A percentile compares a stretch with the other conserved stretches of the same genome.
These are phyloP conservation scores for Athalia circularis DNA, from an alignment of 2,888 invertebrate species.

Conservation along the genomic window DNA sequence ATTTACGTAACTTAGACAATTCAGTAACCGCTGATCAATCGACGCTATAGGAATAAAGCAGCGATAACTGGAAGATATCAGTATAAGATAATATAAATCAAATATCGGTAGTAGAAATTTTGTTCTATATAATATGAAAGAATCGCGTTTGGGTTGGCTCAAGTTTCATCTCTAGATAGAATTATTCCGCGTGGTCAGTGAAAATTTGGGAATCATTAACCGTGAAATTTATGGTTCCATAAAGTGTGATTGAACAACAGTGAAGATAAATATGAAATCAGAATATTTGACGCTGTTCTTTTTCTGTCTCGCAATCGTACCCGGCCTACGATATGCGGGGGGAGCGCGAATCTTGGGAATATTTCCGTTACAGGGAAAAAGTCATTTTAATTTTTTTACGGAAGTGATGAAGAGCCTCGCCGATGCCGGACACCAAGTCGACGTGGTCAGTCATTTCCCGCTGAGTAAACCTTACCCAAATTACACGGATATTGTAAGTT, in stretches of 20 bases:
- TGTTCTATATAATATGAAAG: no score
- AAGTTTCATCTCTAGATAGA: background rate
- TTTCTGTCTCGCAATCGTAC: background rate
- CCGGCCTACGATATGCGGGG: background rate
- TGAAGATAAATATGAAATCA: slow-evolving; percentile 10
- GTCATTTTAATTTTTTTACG: slow-evolving; percentile 47
- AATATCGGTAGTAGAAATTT: no score
- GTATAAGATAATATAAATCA: no score
- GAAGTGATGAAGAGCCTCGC: slow-evolving; percentile 60
- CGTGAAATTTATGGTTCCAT: background rate
- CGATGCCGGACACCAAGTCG: slow-evolving; percentile 67
- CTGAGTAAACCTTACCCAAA: slow-evolving; percentile 59
- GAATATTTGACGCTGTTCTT: background rate
- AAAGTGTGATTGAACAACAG: background rate
- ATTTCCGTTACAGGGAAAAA: slow-evolving; percentile 48
- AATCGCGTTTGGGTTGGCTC: no score
- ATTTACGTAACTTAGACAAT: no score
- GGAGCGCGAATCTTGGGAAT: slow-evolving; percentile 47
- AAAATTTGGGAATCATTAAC: no score
- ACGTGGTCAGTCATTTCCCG: slow-evolving; percentile 68
- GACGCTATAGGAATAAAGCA: no score
- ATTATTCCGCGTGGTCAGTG: no score
- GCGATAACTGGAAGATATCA: no score
- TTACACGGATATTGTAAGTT: slow-evolving; percentile 63
- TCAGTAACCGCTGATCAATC: no score